A percentile compares a stretch with the other conserved stretches of the same genome.
Evolutionary conservation across 2,113 vertebrate species (phyloP).

Genomic region (Bothrops jararaca): DNA sequence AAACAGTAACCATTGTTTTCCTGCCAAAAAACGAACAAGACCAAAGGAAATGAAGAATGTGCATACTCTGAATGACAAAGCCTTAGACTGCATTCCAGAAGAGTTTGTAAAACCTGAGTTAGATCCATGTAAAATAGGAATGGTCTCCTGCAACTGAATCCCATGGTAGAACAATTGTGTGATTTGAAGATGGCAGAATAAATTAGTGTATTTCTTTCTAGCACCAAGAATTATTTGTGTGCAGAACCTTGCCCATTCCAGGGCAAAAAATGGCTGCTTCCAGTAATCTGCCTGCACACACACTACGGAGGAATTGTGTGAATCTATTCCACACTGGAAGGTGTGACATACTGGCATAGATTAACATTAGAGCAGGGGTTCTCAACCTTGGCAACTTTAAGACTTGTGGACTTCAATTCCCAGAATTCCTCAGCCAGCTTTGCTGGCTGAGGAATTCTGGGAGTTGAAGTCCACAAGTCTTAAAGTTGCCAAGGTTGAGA

Average conservation of each 20-base stretch:
- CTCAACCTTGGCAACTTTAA: no score
- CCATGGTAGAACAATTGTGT: neutral
- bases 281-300: neutral
- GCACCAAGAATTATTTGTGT: neutral
- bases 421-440: no score
- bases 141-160: neutral
- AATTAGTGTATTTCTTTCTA: neutral
- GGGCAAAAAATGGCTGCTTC: neutral
- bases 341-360: neutral
- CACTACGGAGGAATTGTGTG: neutral
- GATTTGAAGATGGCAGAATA: neutral
- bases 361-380: neutral
- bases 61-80: neutral
- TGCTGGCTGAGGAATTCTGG: no score
- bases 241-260: neutral
- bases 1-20: conserved; percentile 62
- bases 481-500: no score
- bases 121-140: neutral
- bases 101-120: neutral
- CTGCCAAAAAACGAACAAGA: conserved; percentile 52
- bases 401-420: no score
- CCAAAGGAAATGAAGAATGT: conserved; percentile 42
- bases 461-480: no score
- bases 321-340: neutral
- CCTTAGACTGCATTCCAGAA: neutral